A percentile compares a stretch with the other conserved stretches of the same genome.
Evolutionary conservation across 2,888 invertebrate species (phyloP).

Genomic region (Pseudanteris insignis): DNA sequence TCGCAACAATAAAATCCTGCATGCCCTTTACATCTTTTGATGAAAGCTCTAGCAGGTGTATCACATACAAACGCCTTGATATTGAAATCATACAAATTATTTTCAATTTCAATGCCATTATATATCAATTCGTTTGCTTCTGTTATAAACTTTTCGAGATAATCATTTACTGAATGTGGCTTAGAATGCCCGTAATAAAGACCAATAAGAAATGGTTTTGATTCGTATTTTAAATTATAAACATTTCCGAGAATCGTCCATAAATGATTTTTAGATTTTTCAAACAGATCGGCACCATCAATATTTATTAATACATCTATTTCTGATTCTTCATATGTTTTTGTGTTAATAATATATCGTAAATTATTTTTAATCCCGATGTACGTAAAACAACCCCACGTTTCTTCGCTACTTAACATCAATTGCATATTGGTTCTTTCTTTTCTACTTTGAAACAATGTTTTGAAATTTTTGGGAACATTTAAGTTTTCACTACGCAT

Average conservation of each 20-base stretch:
- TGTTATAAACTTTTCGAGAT: conserved; percentile 23
- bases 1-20: conserved; percentile 1
- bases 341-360: neutral
- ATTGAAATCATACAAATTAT: neutral
- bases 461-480: no score
- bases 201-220: conserved; percentile 1
- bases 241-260: neutral
- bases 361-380: neutral
- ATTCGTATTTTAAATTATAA: neutral
- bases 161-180: conserved; percentile 7
- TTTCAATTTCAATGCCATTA: neutral
- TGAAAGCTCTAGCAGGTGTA: neutral
- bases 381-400: neutral
- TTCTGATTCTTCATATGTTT: neutral
- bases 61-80: neutral
- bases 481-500: no score
- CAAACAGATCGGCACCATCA: neutral
- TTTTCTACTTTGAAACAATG: no score
- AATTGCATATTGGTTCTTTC: no score
- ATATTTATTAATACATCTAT: neutral
- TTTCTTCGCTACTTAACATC: no score
- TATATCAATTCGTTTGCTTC: conserved; percentile 19
- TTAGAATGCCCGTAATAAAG: conserved; percentile 1
- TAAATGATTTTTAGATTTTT: neutral
- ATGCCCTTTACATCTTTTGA: conserved; percentile 1